Base-by-base conservation (phyloP, 2,113 vertebrate genomes). In the Coreoperca whiteheadi region DNA sequence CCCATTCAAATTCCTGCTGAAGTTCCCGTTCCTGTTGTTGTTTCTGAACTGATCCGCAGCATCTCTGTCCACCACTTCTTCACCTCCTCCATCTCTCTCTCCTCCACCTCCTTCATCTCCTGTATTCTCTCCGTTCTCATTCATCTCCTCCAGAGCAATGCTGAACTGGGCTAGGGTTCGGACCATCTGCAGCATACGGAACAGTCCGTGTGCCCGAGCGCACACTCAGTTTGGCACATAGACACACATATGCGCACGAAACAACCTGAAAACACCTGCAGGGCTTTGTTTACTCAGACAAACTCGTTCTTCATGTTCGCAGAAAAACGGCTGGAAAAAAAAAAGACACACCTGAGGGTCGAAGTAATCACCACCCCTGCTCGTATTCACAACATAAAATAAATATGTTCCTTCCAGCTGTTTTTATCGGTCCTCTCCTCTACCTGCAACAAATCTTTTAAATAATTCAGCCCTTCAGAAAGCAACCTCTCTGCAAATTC, bases 171-270 rank as follows among this genome's bases (percentile, higher is more conserved):
- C 97, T 86, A 99, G 96, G 92, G 97, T 98, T 95, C 96, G 97
- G 92, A 99, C 98, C 97, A 99, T 99, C 95, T 98, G 97, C 95
- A 99, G 97, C 98, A 99, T 99, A 92, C 96, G 96, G 96, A 91
- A 34, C 30, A 16, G 63, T 83, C 77, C 59, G 39, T 54, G 86
- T 71, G 86, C 63, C 80, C n/a, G 1, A 77, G 71, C 23, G 59
- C 74, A 82, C 84, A 28, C 79, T 81, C 64, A 77, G 46, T 34
- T 65, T 74, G 82, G 67, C 73, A 81, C 84, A 88, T 75, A 81
- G 68, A 89, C 85, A 32, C 16, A 63, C 37, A 59, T n/a, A n/a
- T n/a, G n/a, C n/a, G n/a, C 37, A 25, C 9, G 1, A 50, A 25
- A 73, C 59, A 34, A 18, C 25, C 78, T 0, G 41, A 66, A 50